Conservation (phyloP, 1,140 invertebrate species). For the Papilio machaon region DNA sequence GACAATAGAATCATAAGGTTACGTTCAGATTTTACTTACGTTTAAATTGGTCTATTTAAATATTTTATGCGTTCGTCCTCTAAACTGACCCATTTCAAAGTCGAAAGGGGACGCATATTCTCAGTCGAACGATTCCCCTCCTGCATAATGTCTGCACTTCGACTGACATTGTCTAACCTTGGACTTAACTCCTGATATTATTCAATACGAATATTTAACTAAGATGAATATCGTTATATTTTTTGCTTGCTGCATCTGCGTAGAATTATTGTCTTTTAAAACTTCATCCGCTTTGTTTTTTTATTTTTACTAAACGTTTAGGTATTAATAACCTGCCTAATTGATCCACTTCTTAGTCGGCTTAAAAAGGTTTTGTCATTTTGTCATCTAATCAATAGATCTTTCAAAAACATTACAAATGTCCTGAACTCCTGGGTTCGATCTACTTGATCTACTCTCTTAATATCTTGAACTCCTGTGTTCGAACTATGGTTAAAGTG, state of each 20-base stretch:
- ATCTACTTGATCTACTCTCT: no score
- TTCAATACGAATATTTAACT: not conserved
- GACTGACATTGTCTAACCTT: constrained; percentile 13
- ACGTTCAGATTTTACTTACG: not conserved
- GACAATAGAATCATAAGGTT: no score
- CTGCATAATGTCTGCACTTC: constrained; percentile 16
- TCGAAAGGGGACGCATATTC: constrained; percentile 7
- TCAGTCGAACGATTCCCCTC: not conserved
- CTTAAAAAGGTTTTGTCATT: no score
- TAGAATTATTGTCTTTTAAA: not conserved
- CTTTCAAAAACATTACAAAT: no score
- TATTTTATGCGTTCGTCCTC: not conserved
- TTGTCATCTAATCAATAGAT: no score
- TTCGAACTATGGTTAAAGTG: no score
- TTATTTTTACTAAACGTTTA: no score
- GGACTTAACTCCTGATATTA: not conserved
- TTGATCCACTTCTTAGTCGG: no score
- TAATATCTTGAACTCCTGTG: no score
- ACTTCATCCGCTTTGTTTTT: not conserved
- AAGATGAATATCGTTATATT: not conserved
- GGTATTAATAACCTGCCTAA: no score
- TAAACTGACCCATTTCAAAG: not conserved
- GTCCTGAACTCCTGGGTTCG: no score
- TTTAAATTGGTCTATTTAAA: not conserved
- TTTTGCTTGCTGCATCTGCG: no score